A percentile compares a stretch with the other conserved stretches of the same genome.
Evolutionary conservation across 2,113 vertebrate genomes (phyloP).

Genomic region (Callionymus lyra): DNA sequence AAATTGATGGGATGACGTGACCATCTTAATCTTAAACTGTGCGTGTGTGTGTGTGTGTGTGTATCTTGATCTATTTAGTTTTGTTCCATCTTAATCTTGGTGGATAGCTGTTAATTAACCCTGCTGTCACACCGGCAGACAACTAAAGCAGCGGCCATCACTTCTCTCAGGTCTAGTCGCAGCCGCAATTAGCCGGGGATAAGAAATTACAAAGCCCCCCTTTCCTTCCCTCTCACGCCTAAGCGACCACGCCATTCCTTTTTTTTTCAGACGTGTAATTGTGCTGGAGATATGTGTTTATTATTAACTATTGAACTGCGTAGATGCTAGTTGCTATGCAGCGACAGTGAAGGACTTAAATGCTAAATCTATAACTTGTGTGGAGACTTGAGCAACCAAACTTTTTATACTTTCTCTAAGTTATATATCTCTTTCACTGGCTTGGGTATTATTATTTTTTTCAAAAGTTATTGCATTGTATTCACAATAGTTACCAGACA

Average conservation of each 20-base stretch:
- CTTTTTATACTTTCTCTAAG: too few relatives aligned
- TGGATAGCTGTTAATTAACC: conserved; percentile 67
- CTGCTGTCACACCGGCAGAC: conserved; percentile 54
- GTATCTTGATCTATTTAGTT: conserved; percentile 54
- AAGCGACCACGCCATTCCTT: conserved; percentile 42
- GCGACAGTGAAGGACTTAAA: too few relatives aligned
- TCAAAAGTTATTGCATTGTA: too few relatives aligned
- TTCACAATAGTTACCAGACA: too few relatives aligned
- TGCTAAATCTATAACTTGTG: too few relatives aligned
- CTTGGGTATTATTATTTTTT: too few relatives aligned
- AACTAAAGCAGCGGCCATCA: conserved; percentile 54
- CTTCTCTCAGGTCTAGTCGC: conserved; percentile 67
- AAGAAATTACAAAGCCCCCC: conserved; percentile 49
- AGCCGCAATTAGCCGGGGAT: conserved; percentile 54
- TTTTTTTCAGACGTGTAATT: conserved; percentile 43
- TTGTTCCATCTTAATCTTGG: conserved; percentile 62
- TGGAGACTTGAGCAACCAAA: too few relatives aligned
- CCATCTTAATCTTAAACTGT: conserved; percentile 35
- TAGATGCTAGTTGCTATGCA: too few relatives aligned
- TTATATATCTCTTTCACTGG: too few relatives aligned
- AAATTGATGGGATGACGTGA: conserved; percentile 27
- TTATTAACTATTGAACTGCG: too few relatives aligned
- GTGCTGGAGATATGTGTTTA: conserved; percentile 1
- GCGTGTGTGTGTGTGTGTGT: conserved; percentile 6
- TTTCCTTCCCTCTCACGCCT: conserved; percentile 20